phyloP scores from a whole-genome alignment of 1,140 invertebrate genomes.

The Hylaeus anthracinus region DNA sequence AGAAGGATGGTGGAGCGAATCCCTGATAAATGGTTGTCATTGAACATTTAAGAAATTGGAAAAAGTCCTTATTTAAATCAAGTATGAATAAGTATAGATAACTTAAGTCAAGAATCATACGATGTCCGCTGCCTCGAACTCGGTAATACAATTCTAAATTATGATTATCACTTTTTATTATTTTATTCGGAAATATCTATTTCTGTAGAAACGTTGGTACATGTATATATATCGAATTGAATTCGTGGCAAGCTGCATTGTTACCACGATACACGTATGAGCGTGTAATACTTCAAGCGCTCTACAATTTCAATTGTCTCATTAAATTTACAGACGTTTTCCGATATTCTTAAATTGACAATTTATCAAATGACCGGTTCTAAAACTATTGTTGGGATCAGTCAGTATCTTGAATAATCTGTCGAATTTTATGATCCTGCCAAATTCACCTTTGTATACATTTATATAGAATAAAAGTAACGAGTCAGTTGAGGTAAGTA shows the following conservation, averaged over 20 bases:
- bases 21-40: slow-evolving; percentile 72
- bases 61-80: slow-evolving; percentile 66
- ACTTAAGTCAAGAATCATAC: slow-evolving; percentile 47
- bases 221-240: slow-evolving; percentile 7
- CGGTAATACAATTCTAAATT: slow-evolving; percentile 33
- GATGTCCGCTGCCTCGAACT: slow-evolving; percentile 43
- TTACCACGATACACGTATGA: slow-evolving; percentile 40
- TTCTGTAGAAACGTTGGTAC: background rate
- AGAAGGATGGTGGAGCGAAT: slow-evolving; percentile 82
- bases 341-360: slow-evolving; percentile 19
- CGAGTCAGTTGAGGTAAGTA: slow-evolving; percentile 10
- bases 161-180: slow-evolving; percentile 8
- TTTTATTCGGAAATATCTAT: slow-evolving; percentile 11
- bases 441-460: slow-evolving; percentile 13
- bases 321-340: slow-evolving; percentile 42
- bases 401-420: slow-evolving; percentile 3
- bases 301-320: slow-evolving; percentile 39
- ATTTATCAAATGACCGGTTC: background rate
- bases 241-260: slow-evolving; percentile 26
- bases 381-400: background rate
- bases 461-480: slow-evolving; percentile 16
- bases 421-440: slow-evolving; percentile 41
- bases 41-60: slow-evolving; percentile 41
- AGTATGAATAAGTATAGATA: slow-evolving; percentile 60
- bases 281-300: slow-evolving; percentile 40